Conservation (phyloP, 2,888 invertebrate species). For the Drosophila setosimentum region DNA sequence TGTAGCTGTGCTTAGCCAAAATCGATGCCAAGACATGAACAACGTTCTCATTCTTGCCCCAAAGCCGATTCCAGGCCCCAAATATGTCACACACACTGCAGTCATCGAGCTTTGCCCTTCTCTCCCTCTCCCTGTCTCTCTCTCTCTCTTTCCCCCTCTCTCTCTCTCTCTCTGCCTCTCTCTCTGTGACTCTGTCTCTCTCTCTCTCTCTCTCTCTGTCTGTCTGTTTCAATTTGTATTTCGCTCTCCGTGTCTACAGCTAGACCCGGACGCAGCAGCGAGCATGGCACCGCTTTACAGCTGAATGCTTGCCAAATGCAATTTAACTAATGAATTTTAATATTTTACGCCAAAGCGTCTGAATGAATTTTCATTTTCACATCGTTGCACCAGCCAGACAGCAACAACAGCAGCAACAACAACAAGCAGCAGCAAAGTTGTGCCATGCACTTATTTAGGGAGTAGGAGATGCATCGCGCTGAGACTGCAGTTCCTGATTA, state of each 20-base stretch:
- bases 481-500: conserved; percentile 59
- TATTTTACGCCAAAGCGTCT: conserved; percentile 78
- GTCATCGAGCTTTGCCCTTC: conserved; percentile 36
- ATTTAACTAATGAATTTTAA: conserved; percentile 83
- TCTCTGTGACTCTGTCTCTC: background rate
- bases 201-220: conserved; percentile 18
- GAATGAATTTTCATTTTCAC: conserved; percentile 82
- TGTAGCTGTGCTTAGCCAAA: conserved; percentile 17
- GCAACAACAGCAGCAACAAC: conserved; percentile 7
- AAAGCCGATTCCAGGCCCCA: conserved; percentile 13
- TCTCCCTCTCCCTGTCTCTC: conserved; percentile 3
- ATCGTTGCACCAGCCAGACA: conserved; percentile 67
- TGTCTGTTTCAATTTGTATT: conserved; percentile 12
- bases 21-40: conserved; percentile 31
- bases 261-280: conserved; percentile 34
- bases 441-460: conserved; percentile 14
- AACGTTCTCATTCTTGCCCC: conserved; percentile 25
- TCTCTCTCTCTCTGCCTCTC: background rate
- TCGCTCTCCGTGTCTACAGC: conserved; percentile 3
- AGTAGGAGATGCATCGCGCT: conserved; percentile 7
- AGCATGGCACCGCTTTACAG: conserved; percentile 67
- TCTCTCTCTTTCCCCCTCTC: conserved; percentile 44
- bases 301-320: conserved; percentile 79
- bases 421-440: conserved; percentile 50
- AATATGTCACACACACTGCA: conserved; percentile 8